These are phyloP conservation scores for Haemorhous mexicanus DNA, from an alignment of 2,113 vertebrate genomes.

Conservation along the genomic window DNA sequence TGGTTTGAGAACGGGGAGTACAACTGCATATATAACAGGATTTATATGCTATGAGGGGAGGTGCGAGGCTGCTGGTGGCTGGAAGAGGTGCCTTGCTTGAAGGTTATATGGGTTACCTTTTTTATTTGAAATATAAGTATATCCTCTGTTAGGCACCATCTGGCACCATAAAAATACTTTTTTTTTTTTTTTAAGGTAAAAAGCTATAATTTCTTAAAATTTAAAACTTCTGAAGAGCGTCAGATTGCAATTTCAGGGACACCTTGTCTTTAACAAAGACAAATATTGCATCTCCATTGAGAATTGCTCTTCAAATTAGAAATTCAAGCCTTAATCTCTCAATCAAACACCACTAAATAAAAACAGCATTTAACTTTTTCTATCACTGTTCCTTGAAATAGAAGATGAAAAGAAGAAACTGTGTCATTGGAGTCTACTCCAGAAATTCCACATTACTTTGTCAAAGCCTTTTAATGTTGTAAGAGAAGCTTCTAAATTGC, in stretches of 20 bases:
- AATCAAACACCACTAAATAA: constrained; percentile 34
- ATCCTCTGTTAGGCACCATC: background rate
- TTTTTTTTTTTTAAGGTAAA: background rate
- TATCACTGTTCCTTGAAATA: background rate
- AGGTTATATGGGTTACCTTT: background rate
- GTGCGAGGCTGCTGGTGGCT: background rate
- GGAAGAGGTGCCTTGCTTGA: background rate
- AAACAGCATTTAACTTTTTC: background rate
- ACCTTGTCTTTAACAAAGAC: constrained; percentile 56
- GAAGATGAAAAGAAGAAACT: background rate
- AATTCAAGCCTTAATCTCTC: constrained; percentile 49
- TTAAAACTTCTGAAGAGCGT: constrained; percentile 8
- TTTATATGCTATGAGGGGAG: background rate
- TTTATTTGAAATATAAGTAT: background rate
- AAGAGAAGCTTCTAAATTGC: background rate
- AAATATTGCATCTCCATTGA: constrained; percentile 17
- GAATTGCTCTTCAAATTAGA: constrained; percentile 48
- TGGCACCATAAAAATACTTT: background rate
- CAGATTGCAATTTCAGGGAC: constrained; percentile 52
- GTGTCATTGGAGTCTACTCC: background rate
- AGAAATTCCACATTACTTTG: background rate
- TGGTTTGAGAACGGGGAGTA: background rate
- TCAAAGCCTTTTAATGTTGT: background rate
- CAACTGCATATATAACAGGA: background rate
- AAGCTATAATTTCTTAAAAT: constrained; percentile 14